Evolutionary conservation across 2,888 invertebrate species (phyloP).

Genomic region (Argynnis bischoffii): DNA sequence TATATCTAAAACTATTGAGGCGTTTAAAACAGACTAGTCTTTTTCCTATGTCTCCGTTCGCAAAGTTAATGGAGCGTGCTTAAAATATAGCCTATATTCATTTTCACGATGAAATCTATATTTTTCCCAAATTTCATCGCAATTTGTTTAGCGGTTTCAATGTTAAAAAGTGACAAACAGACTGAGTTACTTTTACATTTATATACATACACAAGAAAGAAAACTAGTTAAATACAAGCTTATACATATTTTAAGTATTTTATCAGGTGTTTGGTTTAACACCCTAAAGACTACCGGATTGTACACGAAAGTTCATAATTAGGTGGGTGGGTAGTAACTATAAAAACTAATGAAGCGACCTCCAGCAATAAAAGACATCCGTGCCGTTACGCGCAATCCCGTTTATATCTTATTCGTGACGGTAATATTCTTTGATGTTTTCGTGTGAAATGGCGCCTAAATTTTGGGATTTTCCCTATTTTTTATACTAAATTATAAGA

Average conservation of each 20-base stretch:
- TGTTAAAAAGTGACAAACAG: too few relatives aligned
- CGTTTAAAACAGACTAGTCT: too few relatives aligned
- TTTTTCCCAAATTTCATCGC: too few relatives aligned
- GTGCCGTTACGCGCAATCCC: constrained; percentile 54
- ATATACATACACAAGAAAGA: too few relatives aligned
- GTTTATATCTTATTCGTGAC: constrained; percentile 34
- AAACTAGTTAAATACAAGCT: too few relatives aligned
- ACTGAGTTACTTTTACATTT: too few relatives aligned
- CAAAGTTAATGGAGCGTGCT: too few relatives aligned
- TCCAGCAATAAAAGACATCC: constrained; percentile 59
- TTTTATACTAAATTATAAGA: neutral
- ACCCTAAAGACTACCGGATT: constrained; percentile 8
- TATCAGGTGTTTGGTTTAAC: constrained; percentile 31
- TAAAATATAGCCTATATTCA: too few relatives aligned
- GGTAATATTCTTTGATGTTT: constrained; percentile 15
- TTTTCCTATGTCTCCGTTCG: too few relatives aligned
- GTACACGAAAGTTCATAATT: constrained; percentile 54
- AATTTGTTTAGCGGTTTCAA: too few relatives aligned
- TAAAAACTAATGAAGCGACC: constrained; percentile 66
- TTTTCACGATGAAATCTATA: too few relatives aligned
- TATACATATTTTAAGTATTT: neutral
- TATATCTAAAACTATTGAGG: too few relatives aligned
- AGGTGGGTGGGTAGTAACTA: constrained; percentile 52
- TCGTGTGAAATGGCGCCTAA: constrained; percentile 1
- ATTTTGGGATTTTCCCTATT: neutral